These are phyloP conservation scores for Orthochromis malagaraziensis DNA, from an alignment of 2,113 vertebrate species.

Conservation along the genomic window DNA sequence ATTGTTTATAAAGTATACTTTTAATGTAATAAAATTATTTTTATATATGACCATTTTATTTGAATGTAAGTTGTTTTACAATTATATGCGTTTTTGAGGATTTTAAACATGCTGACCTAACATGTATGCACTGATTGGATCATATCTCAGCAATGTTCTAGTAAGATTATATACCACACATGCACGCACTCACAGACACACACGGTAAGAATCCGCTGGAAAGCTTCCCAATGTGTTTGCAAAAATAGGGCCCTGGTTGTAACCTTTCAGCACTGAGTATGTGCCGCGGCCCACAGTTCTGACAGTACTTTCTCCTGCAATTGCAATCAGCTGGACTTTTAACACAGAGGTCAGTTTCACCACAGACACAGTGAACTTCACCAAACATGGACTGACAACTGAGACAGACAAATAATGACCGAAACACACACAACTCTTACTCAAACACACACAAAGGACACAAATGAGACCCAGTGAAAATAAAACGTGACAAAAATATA, in stretches of 20 bases:
- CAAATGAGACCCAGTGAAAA: neutral
- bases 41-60: neutral
- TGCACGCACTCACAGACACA: neutral
- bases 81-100: neutral
- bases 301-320: neutral
- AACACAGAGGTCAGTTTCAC: neutral
- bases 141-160: neutral
- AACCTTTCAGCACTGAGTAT: neutral
- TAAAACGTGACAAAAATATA: neutral
- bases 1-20: neutral
- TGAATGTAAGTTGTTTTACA: neutral
- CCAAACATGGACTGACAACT: neutral
- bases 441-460: neutral
- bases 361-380: neutral
- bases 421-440: neutral
- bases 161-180: neutral
- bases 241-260: constrained; percentile 20
- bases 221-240: constrained; percentile 13
- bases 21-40: neutral
- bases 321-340: neutral
- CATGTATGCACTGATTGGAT: neutral
- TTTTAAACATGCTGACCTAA: neutral
- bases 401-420: neutral
- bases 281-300: rapidly evolving
- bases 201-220: neutral